Base-by-base conservation (phyloP, 2,113 vertebrate species). In the Amazona vittata region DNA sequence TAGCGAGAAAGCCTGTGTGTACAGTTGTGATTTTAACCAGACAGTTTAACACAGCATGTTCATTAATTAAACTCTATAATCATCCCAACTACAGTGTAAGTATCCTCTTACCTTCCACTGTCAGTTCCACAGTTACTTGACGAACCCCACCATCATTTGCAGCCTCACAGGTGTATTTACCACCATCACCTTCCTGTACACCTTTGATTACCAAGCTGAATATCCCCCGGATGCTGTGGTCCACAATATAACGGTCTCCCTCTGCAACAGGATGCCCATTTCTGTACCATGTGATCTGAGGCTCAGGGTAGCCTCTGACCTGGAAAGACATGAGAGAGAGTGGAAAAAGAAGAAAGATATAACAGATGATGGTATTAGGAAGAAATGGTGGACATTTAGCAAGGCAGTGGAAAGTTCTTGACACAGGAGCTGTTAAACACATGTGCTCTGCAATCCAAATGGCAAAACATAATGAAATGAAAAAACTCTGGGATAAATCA, bases 91-190 rank as follows among this genome's bases (percentile, higher is more conserved):
- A 26, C 6, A 64, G 11, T 2, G 0, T 24, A 37, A 70, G 20
- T n/a, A 16, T 49, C 7, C 25, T 41, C 95, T 93, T 95, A 99
- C 99, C 99, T 98, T 99, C 98, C 57, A 99, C 98, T 3, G 98
- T 99, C 86, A 99, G 97, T 87, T 99, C 99, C 97, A 99, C 99
- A 0, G 98, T 99, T 85, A 99, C 98, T 85, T 99, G 99, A 9
- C 98, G 98, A 87, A 98, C 97, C 4, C 99, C 99, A 15, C 96
- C 98, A 50, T 98, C 97, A 60, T 99, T 99, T 73, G 96, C 88
- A 37, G 98, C 99, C 95, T 99, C 98, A 10, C 99, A 99, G 64
- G 98, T 99, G 43, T 99, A 99, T 80, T 98, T 98, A 9, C 99
- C 99, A 33, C 93, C 93, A 85, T 99, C 99, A 1, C 98, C 97